Conservation (phyloP, 2,888 invertebrate species). For the Lepidochitona cinerea region DNA sequence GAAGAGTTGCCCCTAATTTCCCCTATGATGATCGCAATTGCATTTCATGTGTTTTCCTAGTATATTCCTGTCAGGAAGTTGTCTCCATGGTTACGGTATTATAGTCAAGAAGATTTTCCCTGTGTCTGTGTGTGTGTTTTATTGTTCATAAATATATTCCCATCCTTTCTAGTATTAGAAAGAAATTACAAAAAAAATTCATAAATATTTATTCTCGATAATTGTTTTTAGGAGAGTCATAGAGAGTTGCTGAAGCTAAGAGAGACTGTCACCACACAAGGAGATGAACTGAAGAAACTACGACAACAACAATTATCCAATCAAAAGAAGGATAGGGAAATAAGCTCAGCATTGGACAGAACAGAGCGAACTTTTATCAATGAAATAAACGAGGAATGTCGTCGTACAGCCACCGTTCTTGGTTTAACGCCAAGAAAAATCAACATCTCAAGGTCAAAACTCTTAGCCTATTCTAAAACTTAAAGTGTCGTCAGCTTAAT, state of each 20-base stretch:
- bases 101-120: too few species aligned
- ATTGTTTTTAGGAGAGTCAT: slow-evolving; percentile 50
- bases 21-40: too few species aligned
- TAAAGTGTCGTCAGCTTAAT: neutral
- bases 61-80: too few species aligned
- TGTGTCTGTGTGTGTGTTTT: too few species aligned
- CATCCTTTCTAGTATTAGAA: too few species aligned
- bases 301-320: slow-evolving; percentile 43
- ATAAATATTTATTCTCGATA: neutral
- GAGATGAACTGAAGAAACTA: slow-evolving; percentile 52
- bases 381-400: slow-evolving; percentile 66
- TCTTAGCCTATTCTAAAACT: neutral
- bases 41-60: too few species aligned
- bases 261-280: slow-evolving; percentile 50
- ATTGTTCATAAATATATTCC: too few species aligned
- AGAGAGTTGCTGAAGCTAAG: slow-evolving; percentile 51
- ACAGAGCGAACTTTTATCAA: slow-evolving; percentile 56
- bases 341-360: slow-evolving; percentile 38
- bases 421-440: slow-evolving; percentile 58
- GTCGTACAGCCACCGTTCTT: slow-evolving; percentile 54
- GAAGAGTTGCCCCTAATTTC: too few species aligned
- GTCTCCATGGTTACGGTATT: too few species aligned
- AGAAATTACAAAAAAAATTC: too few species aligned
- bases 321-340: slow-evolving; percentile 48
- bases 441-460: slow-evolving; percentile 51